Base-by-base conservation (phyloP, 2,888 invertebrate species). In the Xestia xanthographa region DNA sequence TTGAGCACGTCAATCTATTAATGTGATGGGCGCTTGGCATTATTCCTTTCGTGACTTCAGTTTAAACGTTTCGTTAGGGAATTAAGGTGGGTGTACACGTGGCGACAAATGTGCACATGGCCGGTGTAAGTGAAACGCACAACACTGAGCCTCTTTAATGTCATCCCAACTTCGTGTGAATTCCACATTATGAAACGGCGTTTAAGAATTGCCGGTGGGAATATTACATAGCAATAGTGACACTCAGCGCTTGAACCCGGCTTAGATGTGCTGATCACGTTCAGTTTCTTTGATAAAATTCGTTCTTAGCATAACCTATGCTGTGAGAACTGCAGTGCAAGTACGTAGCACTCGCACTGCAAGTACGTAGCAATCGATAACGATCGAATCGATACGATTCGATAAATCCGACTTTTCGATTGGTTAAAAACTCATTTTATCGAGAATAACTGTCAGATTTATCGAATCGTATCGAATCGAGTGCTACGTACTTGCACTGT, bases 1-100 rank as follows among this genome's bases (percentile, higher is more conserved):
- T 94, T 92, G 94, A 95, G 93, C 95, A 95, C 96, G 96, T 94
- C 95, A 96, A 94, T 95, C 94, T 94, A 94, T 95, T 95, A 95
- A 94, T 93, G 90, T 91, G 93, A 94, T 93, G 92, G 92, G 90
- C 90, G 90, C 90, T 92, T 88, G 89, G 91, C 91, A 90, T 91
- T 92, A 90, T 90, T 88, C 87, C 88, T 92, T 95, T 93, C 96
- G 96, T 96, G 96, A 96, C 96, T 95, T 86, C 63, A 86, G 85
- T 89, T 89, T 88, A 81, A 84, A 85, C 50, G 77, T 76, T 80
- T 79, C 38, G 78, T 86, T 80, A 81, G 29, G 77, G 76, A 63
- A 80, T 87, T 83, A 82, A 71, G 77, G 73, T 72, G 75, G 65
- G 43, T 77, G 43, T 70, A 77, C 74, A 83, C 77, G 66, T 5